Percentiles rank a stretch among this genome's conserved stretches.
These are phyloP conservation scores for Coluber constrictor DNA, from an alignment of 2,797 vertebrate species.

Conservation along the genomic window DNA sequence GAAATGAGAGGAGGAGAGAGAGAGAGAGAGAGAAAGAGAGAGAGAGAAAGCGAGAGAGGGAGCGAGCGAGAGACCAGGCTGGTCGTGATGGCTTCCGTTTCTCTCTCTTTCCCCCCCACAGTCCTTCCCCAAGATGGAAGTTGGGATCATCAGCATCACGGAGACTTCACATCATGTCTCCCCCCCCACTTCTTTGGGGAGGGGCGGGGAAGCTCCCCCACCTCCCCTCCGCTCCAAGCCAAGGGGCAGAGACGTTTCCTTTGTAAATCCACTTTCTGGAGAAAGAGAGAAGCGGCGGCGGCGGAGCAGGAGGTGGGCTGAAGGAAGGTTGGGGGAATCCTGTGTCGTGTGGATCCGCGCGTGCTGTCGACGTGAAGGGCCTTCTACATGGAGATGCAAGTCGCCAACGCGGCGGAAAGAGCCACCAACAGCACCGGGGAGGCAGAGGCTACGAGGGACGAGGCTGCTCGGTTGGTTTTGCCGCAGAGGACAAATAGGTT, in stretches of 20 bases:
- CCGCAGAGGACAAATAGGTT: conserved; percentile 97
- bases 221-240: conserved; percentile 31
- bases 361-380: conserved; percentile 43
- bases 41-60: not conserved
- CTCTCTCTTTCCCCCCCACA: conserved; percentile 44
- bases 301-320: not conserved
- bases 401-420: conserved; percentile 81
- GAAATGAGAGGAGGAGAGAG: conserved; percentile 22
- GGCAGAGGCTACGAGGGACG: conserved; percentile 65
- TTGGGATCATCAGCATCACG: conserved; percentile 68
- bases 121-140: conserved; percentile 62
- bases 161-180: conserved; percentile 63
- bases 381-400: conserved; percentile 86
- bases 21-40: conserved; percentile 34
- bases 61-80: not conserved
- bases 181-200: conserved; percentile 24
- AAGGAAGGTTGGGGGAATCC: not conserved
- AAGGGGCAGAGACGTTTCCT: conserved; percentile 69
- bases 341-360: conserved; percentile 64
- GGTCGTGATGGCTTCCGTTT: conserved; percentile 35
- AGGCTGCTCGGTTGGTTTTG: conserved; percentile 76
- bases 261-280: conserved; percentile 79
- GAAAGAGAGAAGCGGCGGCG: conserved; percentile 29
- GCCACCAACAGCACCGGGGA: conserved; percentile 78
- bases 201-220: not conserved